Conservation (phyloP, 2,113 vertebrate genomes). For the Bambusicola thoracicus region DNA sequence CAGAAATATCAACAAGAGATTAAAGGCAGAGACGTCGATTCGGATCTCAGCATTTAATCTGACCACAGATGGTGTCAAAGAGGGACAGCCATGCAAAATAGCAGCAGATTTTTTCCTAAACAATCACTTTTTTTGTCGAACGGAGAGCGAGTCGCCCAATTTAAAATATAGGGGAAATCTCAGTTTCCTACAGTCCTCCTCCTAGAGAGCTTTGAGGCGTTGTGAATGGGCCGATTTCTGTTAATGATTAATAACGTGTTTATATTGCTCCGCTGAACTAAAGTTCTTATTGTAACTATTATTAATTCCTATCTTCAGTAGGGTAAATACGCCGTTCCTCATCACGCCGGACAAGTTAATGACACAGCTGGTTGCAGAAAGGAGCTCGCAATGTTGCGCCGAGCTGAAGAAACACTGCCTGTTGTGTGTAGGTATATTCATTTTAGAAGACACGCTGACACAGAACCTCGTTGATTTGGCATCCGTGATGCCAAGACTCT, state of each 20-base stretch:
- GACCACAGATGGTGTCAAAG: conserved; percentile 50
- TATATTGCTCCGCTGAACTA: not conserved
- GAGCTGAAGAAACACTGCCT: not conserved
- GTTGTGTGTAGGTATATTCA: not conserved
- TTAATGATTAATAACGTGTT: not conserved
- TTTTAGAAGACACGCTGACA: not conserved
- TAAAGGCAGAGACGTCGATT: not conserved
- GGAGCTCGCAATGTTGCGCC: not conserved
- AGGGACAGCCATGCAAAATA: not conserved
- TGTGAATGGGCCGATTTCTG: not conserved
- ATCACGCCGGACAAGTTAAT: not conserved
- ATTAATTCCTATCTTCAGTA: not conserved
- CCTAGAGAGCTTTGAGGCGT: not conserved
- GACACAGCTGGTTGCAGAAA: not conserved
- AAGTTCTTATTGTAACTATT: not conserved
- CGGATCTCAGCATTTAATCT: conserved; percentile 30
- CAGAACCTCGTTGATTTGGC: not conserved
- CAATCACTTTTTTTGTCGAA: conserved; percentile 9
- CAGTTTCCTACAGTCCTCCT: not conserved
- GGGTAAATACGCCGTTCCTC: not conserved
- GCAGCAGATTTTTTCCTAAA: not conserved
- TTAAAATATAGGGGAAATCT: not conserved
- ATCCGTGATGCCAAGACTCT: not conserved
- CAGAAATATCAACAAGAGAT: conserved; percentile 31
- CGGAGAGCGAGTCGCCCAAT: not conserved